A percentile compares a stretch with the other conserved stretches of the same genome.
Evolutionary conservation across 2,888 invertebrate genomes (phyloP).

Genomic region (Erpobdella octoculata): DNA sequence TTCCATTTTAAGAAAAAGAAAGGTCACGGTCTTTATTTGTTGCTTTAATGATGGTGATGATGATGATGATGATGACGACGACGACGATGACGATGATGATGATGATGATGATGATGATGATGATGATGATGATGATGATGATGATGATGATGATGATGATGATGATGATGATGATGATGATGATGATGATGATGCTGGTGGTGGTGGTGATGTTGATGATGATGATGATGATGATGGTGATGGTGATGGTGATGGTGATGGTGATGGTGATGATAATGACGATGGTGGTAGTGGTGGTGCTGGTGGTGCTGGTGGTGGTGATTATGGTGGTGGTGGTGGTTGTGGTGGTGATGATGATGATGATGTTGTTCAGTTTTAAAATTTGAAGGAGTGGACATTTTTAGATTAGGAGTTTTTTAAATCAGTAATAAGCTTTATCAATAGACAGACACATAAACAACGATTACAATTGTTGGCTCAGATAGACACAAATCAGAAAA

Average conservation of each 20-base stretch:
- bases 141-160: conserved; percentile 23
- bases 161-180: conserved; percentile 24
- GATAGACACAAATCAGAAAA: too few species aligned
- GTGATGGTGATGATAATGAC: conserved; percentile 8
- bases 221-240: conserved; percentile 11
- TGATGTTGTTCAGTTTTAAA: background rate
- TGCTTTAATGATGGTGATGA: conserved; percentile 11
- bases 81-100: background rate
- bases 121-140: conserved; percentile 24
- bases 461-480: too few species aligned
- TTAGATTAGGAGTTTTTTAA: background rate
- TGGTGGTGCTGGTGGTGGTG: conserved; percentile 5
- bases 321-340: background rate
- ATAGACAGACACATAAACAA: too few species aligned
- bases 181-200: conserved; percentile 20
- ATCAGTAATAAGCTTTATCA: background rate
- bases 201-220: background rate
- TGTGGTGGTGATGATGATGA: background rate
- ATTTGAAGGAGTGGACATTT: background rate
- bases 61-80: conserved; percentile 13
- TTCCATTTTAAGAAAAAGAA: conserved; percentile 3
- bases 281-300: background rate
- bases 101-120: conserved; percentile 18
- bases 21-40: background rate
- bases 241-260: conserved; percentile 10